Conservation (phyloP, 2,113 vertebrate species). For the Podarcis raffonei region DNA sequence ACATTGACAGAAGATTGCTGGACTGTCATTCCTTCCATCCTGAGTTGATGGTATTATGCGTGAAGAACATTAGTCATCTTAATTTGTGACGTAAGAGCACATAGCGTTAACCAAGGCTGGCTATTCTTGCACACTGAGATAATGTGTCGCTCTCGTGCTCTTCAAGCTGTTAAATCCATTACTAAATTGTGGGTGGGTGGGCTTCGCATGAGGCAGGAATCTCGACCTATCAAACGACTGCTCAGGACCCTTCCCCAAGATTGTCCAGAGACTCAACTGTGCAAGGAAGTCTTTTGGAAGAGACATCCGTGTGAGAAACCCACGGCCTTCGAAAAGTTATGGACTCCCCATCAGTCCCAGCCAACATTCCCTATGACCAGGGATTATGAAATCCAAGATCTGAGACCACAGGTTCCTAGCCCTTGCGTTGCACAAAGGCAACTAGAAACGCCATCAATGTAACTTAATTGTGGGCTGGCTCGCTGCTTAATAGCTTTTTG, state of each 20-base stretch:
- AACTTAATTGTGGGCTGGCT: not conserved
- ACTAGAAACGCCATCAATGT: not conserved
- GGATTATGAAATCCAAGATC: not conserved
- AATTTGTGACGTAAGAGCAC: not conserved
- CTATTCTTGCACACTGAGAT: not conserved
- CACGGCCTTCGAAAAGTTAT: not conserved
- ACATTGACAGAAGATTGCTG: not conserved
- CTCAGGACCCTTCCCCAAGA: not conserved
- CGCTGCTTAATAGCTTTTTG: not conserved
- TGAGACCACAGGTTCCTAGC: too few species aligned
- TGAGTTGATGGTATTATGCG: not conserved
- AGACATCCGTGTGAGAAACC: not conserved
- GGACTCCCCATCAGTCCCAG: not conserved
- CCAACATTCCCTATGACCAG: not conserved
- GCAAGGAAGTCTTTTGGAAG: not conserved
- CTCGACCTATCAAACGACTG: not conserved
- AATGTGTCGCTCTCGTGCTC: not conserved
- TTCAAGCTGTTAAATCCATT: not conserved
- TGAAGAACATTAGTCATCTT: not conserved
- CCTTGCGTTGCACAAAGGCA: not conserved
- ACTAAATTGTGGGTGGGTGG: not conserved
- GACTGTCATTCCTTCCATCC: not conserved
- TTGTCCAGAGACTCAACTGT: not conserved
- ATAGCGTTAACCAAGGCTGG: not conserved
- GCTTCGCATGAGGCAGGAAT: not conserved